Evolutionary conservation across 2,888 invertebrate species (phyloP).

Genomic region (Nebria brevicollis): DNA sequence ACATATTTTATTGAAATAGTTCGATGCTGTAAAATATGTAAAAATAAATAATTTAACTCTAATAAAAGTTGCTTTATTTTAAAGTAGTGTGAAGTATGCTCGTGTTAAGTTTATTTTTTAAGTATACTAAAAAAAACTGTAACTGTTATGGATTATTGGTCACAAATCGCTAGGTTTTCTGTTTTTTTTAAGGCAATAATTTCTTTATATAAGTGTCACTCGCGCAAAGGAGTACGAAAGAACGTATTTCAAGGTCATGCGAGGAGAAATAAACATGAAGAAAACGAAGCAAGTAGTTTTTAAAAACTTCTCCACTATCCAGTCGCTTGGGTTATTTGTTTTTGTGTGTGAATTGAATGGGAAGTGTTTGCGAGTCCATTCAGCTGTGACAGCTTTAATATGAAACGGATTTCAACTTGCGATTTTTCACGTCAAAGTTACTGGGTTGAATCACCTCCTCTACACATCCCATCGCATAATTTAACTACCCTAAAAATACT

Average conservation of each 20-base stretch:
- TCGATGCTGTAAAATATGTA: no score
- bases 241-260: background rate
- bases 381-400: background rate
- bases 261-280: background rate
- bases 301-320: background rate
- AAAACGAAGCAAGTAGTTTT: background rate
- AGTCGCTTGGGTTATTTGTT: background rate
- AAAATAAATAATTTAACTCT: no score
- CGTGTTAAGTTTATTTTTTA: no score
- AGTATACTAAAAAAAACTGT: background rate
- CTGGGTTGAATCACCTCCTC: background rate
- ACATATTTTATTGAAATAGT: no score
- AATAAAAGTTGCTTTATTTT: no score
- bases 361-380: background rate
- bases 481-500: background rate
- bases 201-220: background rate
- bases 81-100: no score
- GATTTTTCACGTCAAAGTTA: background rate
- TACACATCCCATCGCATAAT: background rate
- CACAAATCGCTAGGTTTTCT: background rate
- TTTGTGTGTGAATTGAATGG: constrained; percentile 1
- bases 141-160: background rate
- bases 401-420: background rate
- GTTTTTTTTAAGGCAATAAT: background rate
- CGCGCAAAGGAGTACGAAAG: background rate